These are phyloP conservation scores for Dorcus parallelipipedus DNA, from an alignment of 2,888 invertebrate species.

Conservation along the genomic window DNA sequence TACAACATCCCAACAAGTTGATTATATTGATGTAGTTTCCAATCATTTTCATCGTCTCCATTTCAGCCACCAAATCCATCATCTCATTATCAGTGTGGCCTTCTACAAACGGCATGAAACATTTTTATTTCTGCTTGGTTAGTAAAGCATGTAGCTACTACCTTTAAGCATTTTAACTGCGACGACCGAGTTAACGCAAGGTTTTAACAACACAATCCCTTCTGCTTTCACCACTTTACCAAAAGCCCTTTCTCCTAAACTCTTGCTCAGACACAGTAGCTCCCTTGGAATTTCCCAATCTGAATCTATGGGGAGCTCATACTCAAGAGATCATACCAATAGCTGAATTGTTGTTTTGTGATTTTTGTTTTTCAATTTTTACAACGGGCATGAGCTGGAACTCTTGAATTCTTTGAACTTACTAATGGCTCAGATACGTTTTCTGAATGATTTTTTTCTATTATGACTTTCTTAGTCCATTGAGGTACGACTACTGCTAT, in stretches of 20 bases:
- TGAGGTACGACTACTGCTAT: constrained; percentile 80
- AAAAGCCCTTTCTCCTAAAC: constrained; percentile 95
- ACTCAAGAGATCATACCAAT: constrained; percentile 80
- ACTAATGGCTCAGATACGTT: constrained; percentile 64
- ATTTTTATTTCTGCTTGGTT: not conserved
- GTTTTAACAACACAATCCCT: constrained; percentile 68
- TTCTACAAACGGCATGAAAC: constrained; percentile 56
- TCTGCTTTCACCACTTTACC: constrained; percentile 93
- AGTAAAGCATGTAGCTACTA: constrained; percentile 39
- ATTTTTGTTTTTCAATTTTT: constrained; percentile 85
- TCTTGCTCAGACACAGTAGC: constrained; percentile 72
- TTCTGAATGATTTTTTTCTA: constrained; percentile 70
- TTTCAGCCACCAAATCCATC: constrained; percentile 94
- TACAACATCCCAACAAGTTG: constrained; percentile 95
- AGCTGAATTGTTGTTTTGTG: constrained; percentile 64
- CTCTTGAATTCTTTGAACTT: constrained; percentile 27
- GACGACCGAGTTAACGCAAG: constrained; percentile 71
- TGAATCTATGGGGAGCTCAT: constrained; percentile 91
- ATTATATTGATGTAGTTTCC: constrained; percentile 97
- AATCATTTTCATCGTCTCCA: constrained; percentile 99
- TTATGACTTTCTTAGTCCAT: constrained; percentile 87
- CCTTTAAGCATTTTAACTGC: constrained; percentile 99
- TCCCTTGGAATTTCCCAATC: constrained; percentile 91
- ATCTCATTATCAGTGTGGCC: constrained; percentile 96
- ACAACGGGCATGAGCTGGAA: constrained; percentile 80